Evolutionary conservation across 23 tunicate species (phyloP), one percentile per base, ranked within the genome.

Genomic region (Halocynthia roretzi): DNA sequence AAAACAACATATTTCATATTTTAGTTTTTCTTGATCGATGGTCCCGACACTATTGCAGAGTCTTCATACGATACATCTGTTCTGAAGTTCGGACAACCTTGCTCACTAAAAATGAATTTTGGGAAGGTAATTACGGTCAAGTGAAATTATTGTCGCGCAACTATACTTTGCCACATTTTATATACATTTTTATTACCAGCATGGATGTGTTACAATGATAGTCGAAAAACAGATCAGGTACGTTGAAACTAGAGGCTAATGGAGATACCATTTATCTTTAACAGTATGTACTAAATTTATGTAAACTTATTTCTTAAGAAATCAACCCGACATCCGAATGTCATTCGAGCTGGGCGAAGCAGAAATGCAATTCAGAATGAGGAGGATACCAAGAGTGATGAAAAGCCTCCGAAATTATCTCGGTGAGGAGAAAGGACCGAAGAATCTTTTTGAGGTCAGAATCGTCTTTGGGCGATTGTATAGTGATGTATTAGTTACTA

Each of bases 311-410:
- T 68, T 71, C 51, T 52, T 53, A 60, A 87, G 93, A 31, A 44
- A 44, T 6, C 8, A 81, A 5, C 80, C 93, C 6, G 86, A 87
- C 64, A 54, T 87, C 53, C 86, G 93, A 52, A 71, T 75, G 52
- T 82, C 86, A 19, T 15, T 87, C 40, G 56, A 76, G 50, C 57
- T 87, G 50, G 49, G 71, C 18, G 48, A 60, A 10, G 86, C 77
- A 50, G 93, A 87, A 53, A 82, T 61, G 73, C 82, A 75, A 14
- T 82, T 63, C 56, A 86, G 93, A 22, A 78, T 76, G 7, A 87
- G 82, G 61, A 57, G 93, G 21, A 53, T 87, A 7, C 86, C 93
- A 6, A 60, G 68, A 53, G 83, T 82, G 10, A 31, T 12, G 62
- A 80, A 69, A 53, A 73, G 80, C 18, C 14, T 87, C 23, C 79